Evolutionary conservation across 2,113 vertebrate species (phyloP).

Genomic region (Oryzias celebensis): DNA sequence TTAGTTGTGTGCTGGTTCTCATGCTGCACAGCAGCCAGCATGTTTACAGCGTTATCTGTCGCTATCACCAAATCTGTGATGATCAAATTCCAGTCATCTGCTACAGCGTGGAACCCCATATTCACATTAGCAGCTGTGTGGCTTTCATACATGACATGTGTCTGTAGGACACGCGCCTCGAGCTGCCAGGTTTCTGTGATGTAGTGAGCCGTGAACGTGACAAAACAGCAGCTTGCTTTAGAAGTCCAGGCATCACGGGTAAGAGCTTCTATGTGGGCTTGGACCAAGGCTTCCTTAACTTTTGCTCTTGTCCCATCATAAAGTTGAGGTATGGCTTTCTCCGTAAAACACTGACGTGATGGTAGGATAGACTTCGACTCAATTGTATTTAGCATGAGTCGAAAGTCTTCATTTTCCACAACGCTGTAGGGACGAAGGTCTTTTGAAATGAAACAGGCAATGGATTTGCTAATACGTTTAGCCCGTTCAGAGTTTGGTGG

Average conservation of each 20-base stretch:
- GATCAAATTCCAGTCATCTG: not conserved
- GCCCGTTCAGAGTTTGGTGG: no score
- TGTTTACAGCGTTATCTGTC: not conserved
- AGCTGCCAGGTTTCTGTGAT: not conserved
- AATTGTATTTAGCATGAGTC: no score
- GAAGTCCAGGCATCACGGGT: not conserved
- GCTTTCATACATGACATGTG: not conserved
- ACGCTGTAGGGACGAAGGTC: no score
- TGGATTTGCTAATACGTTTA: no score
- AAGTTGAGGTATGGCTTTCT: constrained; percentile 1
- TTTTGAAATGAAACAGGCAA: no score
- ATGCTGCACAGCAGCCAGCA: not conserved
- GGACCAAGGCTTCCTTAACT: not conserved
- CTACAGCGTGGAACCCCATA: not conserved
- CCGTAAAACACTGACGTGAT: not conserved
- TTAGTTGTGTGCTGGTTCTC: no score
- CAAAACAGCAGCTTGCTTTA: not conserved
- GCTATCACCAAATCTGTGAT: not conserved
- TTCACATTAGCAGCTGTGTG: not conserved
- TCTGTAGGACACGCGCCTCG: not conserved
- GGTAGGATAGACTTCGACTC: not conserved
- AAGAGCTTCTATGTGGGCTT: not conserved
- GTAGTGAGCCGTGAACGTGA: not conserved
- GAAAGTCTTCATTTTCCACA: no score
- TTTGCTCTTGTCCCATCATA: not conserved